A percentile compares a stretch with the other conserved stretches of the same genome.
phyloP scores from a whole-genome alignment of 2,888 invertebrate species.

The Synanthedon vespiformis region DNA sequence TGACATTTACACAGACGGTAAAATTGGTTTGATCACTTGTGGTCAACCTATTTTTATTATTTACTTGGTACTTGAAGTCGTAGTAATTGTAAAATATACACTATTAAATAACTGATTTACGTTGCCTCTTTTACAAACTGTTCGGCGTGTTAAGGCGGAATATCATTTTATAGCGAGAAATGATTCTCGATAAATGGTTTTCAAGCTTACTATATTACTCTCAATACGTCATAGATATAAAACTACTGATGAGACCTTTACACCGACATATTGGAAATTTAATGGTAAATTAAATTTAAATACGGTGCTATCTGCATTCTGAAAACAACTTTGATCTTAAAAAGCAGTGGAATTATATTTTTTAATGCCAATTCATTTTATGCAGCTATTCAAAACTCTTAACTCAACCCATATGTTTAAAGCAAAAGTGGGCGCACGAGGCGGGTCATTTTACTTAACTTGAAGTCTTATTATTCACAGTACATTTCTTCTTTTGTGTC shows the following conservation, averaged over 20 bases:
- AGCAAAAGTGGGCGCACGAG: slow-evolving; percentile 38
- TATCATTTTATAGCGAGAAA: slow-evolving; percentile 37
- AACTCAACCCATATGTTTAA: slow-evolving; percentile 34
- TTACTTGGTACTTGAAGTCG: slow-evolving; percentile 21
- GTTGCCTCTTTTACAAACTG: slow-evolving; percentile 17
- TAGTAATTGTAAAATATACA: slow-evolving; percentile 51
- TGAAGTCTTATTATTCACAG: slow-evolving; percentile 52
- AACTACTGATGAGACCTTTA: slow-evolving; percentile 23
- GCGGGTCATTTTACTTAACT: slow-evolving; percentile 48
- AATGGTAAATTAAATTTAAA: not conserved
- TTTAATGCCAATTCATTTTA: slow-evolving; percentile 19
- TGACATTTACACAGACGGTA: slow-evolving; percentile 28
- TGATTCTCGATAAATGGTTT: slow-evolving; percentile 37
- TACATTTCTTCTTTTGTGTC: slow-evolving; percentile 55
- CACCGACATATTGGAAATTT: slow-evolving; percentile 5
- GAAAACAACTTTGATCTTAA: not conserved
- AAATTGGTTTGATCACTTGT: slow-evolving; percentile 24
- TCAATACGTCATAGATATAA: slow-evolving; percentile 35
- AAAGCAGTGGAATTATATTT: not conserved
- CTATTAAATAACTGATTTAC: slow-evolving; percentile 48
- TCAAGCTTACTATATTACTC: slow-evolving; percentile 42
- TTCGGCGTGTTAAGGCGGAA: slow-evolving; percentile 20
- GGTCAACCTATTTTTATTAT: slow-evolving; percentile 21
- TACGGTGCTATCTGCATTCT: not conserved
- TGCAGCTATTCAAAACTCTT: slow-evolving; percentile 17